These are phyloP conservation scores for Dromaius novaehollandiae DNA, from an alignment of 2,113 vertebrate genomes.

Conservation along the genomic window DNA sequence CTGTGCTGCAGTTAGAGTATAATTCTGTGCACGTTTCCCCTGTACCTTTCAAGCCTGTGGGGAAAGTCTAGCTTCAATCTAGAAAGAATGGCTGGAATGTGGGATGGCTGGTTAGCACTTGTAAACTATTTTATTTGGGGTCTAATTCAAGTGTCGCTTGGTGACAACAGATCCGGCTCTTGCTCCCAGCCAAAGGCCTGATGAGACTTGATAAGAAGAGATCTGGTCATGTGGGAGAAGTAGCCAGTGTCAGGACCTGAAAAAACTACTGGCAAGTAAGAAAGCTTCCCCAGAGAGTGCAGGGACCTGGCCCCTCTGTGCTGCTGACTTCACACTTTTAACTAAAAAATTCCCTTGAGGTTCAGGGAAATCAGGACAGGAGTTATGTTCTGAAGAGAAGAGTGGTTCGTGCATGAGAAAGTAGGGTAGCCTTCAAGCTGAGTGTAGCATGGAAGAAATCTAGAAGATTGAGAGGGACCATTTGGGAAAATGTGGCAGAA, in stretches of 20 bases:
- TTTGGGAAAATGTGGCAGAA: background rate
- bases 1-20: background rate
- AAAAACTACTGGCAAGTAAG: background rate
- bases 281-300: background rate
- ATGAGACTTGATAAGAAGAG: background rate
- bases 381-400: background rate
- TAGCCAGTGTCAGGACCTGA: slow-evolving; percentile 1
- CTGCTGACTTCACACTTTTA: background rate
- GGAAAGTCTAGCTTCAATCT: background rate
- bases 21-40: background rate
- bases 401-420: background rate
- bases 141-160: background rate
- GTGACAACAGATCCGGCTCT: background rate
- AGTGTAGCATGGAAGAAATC: background rate
- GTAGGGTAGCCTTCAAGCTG: background rate
- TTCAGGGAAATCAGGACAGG: background rate
- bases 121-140: background rate
- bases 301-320: background rate
- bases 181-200: background rate
- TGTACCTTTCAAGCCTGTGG: background rate
- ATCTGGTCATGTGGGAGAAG: background rate
- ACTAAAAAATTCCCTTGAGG: background rate
- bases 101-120: slow-evolving; percentile 17
- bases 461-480: background rate
- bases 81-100: slow-evolving; percentile 9